Base-by-base conservation (phyloP, 2,888 invertebrate species). In the Euphydryas editha region DNA sequence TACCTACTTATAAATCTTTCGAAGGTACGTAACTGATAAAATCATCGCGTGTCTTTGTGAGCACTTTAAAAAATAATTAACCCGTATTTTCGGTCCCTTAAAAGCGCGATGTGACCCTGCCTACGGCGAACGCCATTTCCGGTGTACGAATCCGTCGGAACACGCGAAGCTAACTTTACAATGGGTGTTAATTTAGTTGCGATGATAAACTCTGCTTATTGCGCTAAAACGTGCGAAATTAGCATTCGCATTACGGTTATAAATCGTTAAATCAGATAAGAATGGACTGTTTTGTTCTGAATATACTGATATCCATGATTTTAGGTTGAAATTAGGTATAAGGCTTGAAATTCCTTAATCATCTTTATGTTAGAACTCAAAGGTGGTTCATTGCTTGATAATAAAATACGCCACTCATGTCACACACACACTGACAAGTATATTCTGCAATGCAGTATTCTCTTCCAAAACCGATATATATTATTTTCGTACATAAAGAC, bases 131-230 rank as follows among this genome's bases (percentile, higher is more conserved):
- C 80, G 81, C 85, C 83, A 85, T 87, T 86, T 88, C 89, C 89
- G 81, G 79, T 77, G 75, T 81, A 80, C 80, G 78, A 84, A 81
- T 83, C 81, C 81, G 75, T 72, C 72, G 74, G 76, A 75, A 78
- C 88, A 87, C 89, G 88, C 87, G 76, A 89, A 72, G 80, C 75
- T 73, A 74, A 71, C 68, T 69, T 68, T 68, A 83, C 83, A 84
- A 85, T 79, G 82, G 82, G 84, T 83, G 85, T 84, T 90, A 87
- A 89, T 87, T 87, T 84, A 81, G 79, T 80, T 79, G 77, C 81
- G 76, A 80, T 79, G 78, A 79, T 81, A 83, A 81, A 77, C 75
- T 74, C 73, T 75, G 73, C 65, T 80, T 79, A 81, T 81, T 77
- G 78, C 76, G 68, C 78, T 76, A 74, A 74, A 80, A 79, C 73